Evolutionary conservation across 2,797 vertebrate genomes (phyloP).

Genomic region (Pseudochirops corinnae): DNA sequence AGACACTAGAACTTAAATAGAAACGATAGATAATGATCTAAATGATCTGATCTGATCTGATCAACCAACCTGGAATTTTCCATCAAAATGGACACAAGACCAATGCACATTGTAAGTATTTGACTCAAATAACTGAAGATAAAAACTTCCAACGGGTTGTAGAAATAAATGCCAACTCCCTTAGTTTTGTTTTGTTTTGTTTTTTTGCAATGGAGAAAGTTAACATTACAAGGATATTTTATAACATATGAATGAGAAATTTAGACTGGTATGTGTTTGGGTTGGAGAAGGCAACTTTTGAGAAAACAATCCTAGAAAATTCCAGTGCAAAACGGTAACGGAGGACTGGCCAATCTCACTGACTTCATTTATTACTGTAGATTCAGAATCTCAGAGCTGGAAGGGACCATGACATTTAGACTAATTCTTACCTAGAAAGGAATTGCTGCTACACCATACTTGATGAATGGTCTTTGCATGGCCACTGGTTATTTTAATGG

Average conservation of each 20-base stretch:
- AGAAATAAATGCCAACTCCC: slow-evolving; percentile 57
- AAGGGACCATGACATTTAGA: neutral
- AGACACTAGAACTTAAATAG: neutral
- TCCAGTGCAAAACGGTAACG: slow-evolving; percentile 54
- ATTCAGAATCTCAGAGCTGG: neutral
- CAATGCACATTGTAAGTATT: slow-evolving; percentile 18
- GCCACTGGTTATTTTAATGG: neutral
- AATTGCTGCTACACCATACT: neutral
- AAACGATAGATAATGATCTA: neutral
- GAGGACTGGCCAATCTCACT: neutral
- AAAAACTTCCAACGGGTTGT: slow-evolving; percentile 70
- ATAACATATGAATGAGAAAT: slow-evolving; percentile 42
- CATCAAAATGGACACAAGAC: neutral
- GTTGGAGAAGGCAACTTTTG: slow-evolving; percentile 58
- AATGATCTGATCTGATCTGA: too few species aligned
- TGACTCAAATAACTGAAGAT: slow-evolving; percentile 52
- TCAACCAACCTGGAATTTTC: neutral
- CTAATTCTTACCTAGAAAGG: neutral
- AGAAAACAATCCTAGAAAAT: slow-evolving; percentile 59
- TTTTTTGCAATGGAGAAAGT: slow-evolving; percentile 42
- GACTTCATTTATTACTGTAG: neutral
- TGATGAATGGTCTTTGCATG: neutral
- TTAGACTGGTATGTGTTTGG: slow-evolving; percentile 53
- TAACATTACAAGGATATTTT: slow-evolving; percentile 11
- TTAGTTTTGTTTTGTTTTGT: neutral